A percentile compares a stretch with the other conserved stretches of the same genome.
Conservation (phyloP, 2,888 invertebrate genomes). For the Drosophila incognita region DNA sequence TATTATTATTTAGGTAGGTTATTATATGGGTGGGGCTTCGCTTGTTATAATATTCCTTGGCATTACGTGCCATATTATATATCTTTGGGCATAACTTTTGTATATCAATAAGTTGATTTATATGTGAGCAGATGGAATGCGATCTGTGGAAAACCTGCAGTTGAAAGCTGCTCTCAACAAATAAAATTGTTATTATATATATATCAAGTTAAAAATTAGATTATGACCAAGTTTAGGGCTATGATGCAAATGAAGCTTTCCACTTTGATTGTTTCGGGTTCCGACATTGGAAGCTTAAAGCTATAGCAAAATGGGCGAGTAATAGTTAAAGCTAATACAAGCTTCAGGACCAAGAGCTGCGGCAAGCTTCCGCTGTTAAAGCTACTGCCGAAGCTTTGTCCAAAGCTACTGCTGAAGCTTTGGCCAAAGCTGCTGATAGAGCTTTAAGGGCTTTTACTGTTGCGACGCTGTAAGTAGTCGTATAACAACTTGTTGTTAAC, state of each 20-base stretch:
- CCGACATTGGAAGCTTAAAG: constrained; percentile 7
- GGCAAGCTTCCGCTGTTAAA: background rate
- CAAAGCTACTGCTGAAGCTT: constrained; percentile 4
- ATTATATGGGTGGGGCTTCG: background rate
- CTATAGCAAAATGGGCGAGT: background rate
- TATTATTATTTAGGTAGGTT: background rate
- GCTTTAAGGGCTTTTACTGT: constrained; percentile 18
- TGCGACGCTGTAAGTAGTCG: constrained; percentile 24
- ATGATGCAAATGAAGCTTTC: background rate
- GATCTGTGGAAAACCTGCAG: background rate
- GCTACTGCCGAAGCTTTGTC: background rate
- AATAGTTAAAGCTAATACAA: background rate
- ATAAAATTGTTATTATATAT: background rate
- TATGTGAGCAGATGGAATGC: background rate
- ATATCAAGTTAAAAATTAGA: background rate
- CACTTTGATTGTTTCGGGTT: background rate
- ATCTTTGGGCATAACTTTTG: background rate
- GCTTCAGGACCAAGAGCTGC: background rate
- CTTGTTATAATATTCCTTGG: background rate
- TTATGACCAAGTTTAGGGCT: background rate
- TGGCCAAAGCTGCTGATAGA: background rate
- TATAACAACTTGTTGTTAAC: constrained; percentile 40
- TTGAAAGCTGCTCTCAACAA: background rate
- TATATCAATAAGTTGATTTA: background rate
- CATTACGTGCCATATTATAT: background rate